These are phyloP conservation scores for Physeter macrocephalus DNA, from an alignment of 2,113 vertebrate species.

Conservation along the genomic window DNA sequence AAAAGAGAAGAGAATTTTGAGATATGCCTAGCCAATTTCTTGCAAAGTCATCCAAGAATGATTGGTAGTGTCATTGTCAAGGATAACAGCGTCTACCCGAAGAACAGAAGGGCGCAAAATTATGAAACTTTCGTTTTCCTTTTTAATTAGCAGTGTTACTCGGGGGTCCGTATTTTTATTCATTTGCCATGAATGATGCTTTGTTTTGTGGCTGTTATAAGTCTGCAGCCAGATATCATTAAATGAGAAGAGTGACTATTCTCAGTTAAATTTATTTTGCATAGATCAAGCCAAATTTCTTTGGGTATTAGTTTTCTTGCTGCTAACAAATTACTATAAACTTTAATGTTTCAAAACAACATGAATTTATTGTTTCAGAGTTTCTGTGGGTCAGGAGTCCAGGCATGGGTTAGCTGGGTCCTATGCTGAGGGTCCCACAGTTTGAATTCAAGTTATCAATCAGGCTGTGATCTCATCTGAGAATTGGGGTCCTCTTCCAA, in stretches of 20 bases:
- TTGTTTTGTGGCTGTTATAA: slow-evolving; percentile 23
- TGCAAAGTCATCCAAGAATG: slow-evolving; percentile 32
- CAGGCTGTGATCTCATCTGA: neutral
- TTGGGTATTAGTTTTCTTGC: slow-evolving; percentile 15
- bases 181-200: slow-evolving; percentile 20
- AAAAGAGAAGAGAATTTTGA: neutral
- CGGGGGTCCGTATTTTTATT: slow-evolving; percentile 9
- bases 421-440: rapidly evolving
- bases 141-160: slow-evolving; percentile 58
- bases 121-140: slow-evolving; percentile 41
- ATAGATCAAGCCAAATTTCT: neutral
- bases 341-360: neutral
- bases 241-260: slow-evolving; percentile 15
- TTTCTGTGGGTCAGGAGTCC: neutral
- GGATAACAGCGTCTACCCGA: neutral
- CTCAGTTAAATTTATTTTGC: slow-evolving; percentile 35
- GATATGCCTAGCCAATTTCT: neutral
- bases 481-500: neutral
- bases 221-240: slow-evolving; percentile 35
- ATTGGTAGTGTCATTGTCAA: slow-evolving; percentile 27
- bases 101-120: slow-evolving; percentile 51
- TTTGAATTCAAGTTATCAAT: neutral
- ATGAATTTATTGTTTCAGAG: neutral
- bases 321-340: slow-evolving; percentile 16
- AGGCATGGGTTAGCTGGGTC: neutral